These are phyloP conservation scores for Myotis myotis DNA, from an alignment of 2,797 vertebrate genomes.

Conservation along the genomic window DNA sequence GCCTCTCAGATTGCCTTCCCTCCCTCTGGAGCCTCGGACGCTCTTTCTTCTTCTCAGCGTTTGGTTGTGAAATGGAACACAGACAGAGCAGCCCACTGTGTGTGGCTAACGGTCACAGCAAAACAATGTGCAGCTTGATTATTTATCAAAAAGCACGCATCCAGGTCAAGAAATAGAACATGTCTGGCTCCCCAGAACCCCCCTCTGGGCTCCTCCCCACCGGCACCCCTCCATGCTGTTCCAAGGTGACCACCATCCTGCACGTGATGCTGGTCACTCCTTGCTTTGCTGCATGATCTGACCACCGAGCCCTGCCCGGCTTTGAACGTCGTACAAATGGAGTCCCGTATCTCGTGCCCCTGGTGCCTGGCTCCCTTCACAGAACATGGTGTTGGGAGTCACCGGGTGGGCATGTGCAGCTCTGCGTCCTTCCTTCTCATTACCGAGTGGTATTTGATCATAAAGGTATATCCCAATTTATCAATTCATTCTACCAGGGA, in stretches of 20 bases:
- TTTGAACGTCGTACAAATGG: neutral
- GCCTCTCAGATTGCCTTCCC: neutral
- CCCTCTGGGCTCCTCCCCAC: neutral
- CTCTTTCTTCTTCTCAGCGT: neutral
- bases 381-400: neutral
- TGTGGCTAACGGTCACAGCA: neutral
- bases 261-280: neutral
- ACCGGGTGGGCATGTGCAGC: no score
- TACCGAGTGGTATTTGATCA: fast-evolving
- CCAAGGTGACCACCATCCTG: neutral
- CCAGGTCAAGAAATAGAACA: neutral
- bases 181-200: neutral
- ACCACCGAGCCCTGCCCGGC: neutral
- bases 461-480: neutral
- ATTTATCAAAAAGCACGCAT: neutral
- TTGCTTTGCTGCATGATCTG: neutral
- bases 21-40: neutral
- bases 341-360: fast-evolving
- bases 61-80: neutral
- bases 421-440: neutral
- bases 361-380: neutral
- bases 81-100: neutral
- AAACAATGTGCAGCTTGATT: neutral
- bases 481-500: neutral
- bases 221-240: neutral